A percentile compares a stretch with the other conserved stretches of the same genome.
phyloP scores from a whole-genome alignment of 2,113 vertebrate genomes.

The Embiotoca jacksoni region DNA sequence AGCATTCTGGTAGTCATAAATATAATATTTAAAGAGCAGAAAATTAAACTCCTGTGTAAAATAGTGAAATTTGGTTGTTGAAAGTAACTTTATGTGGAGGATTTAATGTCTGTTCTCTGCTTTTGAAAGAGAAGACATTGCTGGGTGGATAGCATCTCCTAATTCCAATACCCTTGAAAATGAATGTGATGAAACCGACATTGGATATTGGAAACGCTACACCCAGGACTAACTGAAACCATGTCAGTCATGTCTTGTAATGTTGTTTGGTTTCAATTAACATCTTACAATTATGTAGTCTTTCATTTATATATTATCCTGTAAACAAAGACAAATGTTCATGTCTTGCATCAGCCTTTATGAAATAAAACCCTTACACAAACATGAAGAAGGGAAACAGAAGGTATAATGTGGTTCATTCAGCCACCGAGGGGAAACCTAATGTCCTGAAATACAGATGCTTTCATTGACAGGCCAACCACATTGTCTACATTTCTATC shows the following conservation, averaged over 20 bases:
- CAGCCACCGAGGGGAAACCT: constrained; percentile 13
- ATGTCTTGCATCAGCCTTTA: not conserved
- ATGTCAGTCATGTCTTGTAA: constrained; percentile 33
- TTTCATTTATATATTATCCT: constrained; percentile 6
- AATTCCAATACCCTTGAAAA: constrained; percentile 47
- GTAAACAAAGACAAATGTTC: constrained; percentile 6
- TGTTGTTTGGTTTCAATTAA: constrained; percentile 41
- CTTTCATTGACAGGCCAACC: constrained; percentile 45
- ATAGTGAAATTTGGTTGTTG: not conserved
- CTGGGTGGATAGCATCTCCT: constrained; percentile 38
- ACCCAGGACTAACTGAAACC: constrained; percentile 66
- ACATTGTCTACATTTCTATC: constrained; percentile 72
- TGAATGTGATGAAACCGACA: constrained; percentile 43
- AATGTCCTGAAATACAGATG: constrained; percentile 40
- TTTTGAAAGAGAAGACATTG: constrained; percentile 35
- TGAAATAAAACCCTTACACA: not conserved
- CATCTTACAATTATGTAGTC: constrained; percentile 4
- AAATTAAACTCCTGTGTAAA: not conserved
- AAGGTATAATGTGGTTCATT: constrained; percentile 20
- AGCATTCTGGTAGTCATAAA: not conserved
- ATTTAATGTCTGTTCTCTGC: constrained; percentile 27
- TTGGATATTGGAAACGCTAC: constrained; percentile 45
- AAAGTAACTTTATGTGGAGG: not conserved
- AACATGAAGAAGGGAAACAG: constrained; percentile 4
- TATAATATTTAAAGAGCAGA: not conserved